Conservation (phyloP, 1,140 invertebrate species). For the Trichoplusia ni region DNA sequence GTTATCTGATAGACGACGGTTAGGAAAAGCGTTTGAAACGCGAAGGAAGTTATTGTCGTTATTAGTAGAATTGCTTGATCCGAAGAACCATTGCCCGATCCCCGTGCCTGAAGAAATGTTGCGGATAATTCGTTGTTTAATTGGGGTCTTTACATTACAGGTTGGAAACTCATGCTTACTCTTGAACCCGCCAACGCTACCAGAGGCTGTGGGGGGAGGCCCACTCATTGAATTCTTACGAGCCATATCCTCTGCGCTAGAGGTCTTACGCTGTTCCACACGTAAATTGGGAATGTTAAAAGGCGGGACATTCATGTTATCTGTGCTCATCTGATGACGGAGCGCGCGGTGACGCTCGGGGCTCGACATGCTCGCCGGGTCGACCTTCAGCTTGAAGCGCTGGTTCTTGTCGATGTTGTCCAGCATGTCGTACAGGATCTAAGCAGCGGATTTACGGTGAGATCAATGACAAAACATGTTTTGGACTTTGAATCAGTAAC, state of each 20-base stretch:
- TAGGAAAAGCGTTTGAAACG: slow-evolving; percentile 88
- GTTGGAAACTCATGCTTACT: slow-evolving; percentile 45
- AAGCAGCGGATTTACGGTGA: no score
- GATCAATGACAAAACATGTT: no score
- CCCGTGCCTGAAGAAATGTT: slow-evolving; percentile 51
- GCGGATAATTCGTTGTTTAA: slow-evolving; percentile 1
- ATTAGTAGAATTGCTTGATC: slow-evolving; percentile 64
- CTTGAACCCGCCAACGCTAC: slow-evolving; percentile 56
- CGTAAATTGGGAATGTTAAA: slow-evolving; percentile 93
- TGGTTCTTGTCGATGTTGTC: slow-evolving; percentile 95
- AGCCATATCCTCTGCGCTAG: slow-evolving; percentile 93
- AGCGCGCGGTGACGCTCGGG: slow-evolving; percentile 89
- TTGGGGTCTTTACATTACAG: slow-evolving; percentile 7
- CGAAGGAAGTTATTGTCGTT: slow-evolving; percentile 92
- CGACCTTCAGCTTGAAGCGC: slow-evolving; percentile 91
- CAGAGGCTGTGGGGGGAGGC: slow-evolving; percentile 33
- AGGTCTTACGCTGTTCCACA: slow-evolving; percentile 92
- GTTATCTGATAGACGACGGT: slow-evolving; percentile 94
- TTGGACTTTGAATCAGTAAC: no score
- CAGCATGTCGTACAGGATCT: slow-evolving; percentile 95
- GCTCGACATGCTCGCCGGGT: slow-evolving; percentile 88
- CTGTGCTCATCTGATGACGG: slow-evolving; percentile 91
- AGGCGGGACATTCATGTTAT: slow-evolving; percentile 91
- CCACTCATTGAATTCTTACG: slow-evolving; percentile 88
- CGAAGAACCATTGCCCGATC: slow-evolving; percentile 86